Conservation (phyloP, 1,140 invertebrate species). For the Atopsyche davidsoni region DNA sequence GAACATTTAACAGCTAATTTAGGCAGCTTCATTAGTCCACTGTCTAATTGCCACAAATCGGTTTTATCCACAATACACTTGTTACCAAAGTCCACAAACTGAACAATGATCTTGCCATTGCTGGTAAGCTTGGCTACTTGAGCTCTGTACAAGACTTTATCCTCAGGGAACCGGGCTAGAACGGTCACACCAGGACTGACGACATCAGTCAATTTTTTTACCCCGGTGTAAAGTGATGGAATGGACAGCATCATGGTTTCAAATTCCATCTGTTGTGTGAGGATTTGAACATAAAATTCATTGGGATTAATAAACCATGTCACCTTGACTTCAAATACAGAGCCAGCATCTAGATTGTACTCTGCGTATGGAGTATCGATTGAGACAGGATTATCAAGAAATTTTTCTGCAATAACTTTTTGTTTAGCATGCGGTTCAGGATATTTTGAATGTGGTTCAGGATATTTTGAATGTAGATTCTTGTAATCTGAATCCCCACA, state of each 20-base stretch:
- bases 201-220: conserved; percentile 42
- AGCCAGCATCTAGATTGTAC: conserved; percentile 25
- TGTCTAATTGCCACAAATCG: conserved; percentile 62
- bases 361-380: conserved; percentile 35
- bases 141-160: conserved; percentile 62
- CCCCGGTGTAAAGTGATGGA: conserved; percentile 54
- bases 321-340: conserved; percentile 44
- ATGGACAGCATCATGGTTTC: conserved; percentile 62
- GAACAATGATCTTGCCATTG: conserved; percentile 53
- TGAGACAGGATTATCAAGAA: conserved; percentile 15
- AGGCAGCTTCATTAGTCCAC: conserved; percentile 58
- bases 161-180: conserved; percentile 61
- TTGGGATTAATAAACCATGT: conserved; percentile 62
- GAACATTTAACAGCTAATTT: conserved; percentile 62
- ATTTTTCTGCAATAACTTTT: no score
- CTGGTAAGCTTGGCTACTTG: conserved; percentile 52
- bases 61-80: conserved; percentile 49
- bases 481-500: neutral
- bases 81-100: conserved; percentile 73
- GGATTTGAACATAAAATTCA: conserved; percentile 62
- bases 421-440: no score
- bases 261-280: conserved; percentile 50
- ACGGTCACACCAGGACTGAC: conserved; percentile 54
- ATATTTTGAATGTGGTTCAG: no score
- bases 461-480: no score